phyloP scores from a whole-genome alignment of 2,888 invertebrate genomes.

The Loripinus fragilis region DNA sequence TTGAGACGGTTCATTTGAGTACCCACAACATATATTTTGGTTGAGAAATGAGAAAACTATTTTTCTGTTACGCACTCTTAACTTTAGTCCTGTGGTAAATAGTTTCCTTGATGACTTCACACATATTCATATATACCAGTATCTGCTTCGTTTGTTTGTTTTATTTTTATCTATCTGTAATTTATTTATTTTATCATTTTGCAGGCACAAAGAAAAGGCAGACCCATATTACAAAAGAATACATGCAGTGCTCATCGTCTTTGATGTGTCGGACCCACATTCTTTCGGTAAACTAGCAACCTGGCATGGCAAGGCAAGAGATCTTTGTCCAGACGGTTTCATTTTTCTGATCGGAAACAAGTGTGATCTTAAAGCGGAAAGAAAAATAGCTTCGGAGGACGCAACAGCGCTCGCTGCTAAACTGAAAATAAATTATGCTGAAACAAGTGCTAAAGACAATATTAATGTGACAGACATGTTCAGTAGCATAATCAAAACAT shows the following conservation, averaged over 20 bases:
- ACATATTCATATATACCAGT: too few relatives aligned
- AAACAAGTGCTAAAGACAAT: neutral
- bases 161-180: too few relatives aligned
- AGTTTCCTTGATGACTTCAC: too few relatives aligned
- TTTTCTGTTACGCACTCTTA: too few relatives aligned
- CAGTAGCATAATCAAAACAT: neutral
- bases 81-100: too few relatives aligned
- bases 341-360: neutral
- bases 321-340: neutral
- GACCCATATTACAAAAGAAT: neutral
- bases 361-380: neutral
- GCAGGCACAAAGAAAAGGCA: neutral
- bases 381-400: neutral
- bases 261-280: neutral
- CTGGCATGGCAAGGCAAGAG: neutral
- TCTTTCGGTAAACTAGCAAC: neutral
- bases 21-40: too few relatives aligned
- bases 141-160: too few relatives aligned
- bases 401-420: neutral
- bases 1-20: too few relatives aligned
- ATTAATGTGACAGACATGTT: neutral
- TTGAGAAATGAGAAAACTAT: too few relatives aligned
- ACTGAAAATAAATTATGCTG: neutral
- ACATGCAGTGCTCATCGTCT: neutral
- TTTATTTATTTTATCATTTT: too few relatives aligned